Percentiles rank a stretch among this genome's conserved stretches.
phyloP scores from a whole-genome alignment of 2,113 vertebrate genomes.

The Catharus minimus region DNA sequence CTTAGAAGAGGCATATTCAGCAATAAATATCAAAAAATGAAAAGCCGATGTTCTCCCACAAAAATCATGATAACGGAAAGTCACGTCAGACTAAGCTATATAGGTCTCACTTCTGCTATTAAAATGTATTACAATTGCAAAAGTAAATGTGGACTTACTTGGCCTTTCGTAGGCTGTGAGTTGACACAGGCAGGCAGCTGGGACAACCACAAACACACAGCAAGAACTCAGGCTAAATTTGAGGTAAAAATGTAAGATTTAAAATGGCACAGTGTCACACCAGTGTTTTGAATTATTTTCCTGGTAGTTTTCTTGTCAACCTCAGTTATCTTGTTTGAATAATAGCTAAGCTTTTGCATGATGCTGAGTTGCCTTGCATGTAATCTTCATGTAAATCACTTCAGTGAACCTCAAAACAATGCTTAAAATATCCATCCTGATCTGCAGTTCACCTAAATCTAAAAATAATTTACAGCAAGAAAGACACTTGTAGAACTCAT shows the following conservation, averaged over 20 bases:
- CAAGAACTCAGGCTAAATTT: not conserved
- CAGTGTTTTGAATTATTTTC: not conserved
- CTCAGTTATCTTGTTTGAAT: not conserved
- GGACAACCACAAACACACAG: not conserved
- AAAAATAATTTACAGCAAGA: not conserved
- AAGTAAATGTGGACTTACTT: not conserved
- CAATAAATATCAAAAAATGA: not conserved
- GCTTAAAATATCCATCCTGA: not conserved
- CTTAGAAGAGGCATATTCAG: not conserved
- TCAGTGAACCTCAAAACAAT: not conserved
- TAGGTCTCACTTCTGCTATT: not conserved
- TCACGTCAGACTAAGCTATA: not conserved
- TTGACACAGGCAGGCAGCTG: not conserved
- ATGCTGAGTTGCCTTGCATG: not conserved
- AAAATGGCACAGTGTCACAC: not conserved
- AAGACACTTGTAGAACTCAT: not conserved
- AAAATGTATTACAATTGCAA: not conserved
- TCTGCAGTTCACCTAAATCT: not conserved
- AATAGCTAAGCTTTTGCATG: not conserved
- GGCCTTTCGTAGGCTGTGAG: not conserved
- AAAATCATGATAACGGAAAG: not conserved
- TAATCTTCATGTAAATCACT: not conserved
- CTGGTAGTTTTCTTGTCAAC: not conserved
- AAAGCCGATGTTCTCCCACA: not conserved
- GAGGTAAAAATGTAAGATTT: not conserved